phyloP scores from a whole-genome alignment of 1,140 invertebrate genomes.

The Papilio dardanus region DNA sequence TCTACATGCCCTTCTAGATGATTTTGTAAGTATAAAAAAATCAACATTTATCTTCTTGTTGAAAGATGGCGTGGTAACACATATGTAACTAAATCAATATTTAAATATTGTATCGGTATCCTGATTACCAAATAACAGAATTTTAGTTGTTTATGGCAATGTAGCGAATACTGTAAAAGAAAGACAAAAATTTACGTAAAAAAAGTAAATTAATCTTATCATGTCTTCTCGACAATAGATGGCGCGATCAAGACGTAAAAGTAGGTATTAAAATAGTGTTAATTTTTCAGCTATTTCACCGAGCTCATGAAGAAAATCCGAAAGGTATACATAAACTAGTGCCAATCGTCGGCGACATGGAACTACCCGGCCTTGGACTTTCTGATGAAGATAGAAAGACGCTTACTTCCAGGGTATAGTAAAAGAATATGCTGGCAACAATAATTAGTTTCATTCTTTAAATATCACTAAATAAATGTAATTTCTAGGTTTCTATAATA shows the following conservation, averaged over 20 bases:
- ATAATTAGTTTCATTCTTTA: not conserved
- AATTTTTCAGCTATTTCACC: constrained; percentile 83
- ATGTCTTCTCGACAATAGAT: not conserved
- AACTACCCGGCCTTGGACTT: constrained; percentile 87
- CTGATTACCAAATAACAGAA: not conserved
- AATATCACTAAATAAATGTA: not conserved
- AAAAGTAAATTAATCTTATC: too few relatives aligned
- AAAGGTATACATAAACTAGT: constrained; percentile 84
- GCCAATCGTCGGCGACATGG: constrained; percentile 87
- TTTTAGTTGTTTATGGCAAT: too few relatives aligned
- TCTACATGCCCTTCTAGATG: constrained; percentile 85
- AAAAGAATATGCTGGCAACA: not conserved
- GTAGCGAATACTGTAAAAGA: too few relatives aligned
- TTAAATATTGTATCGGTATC: not conserved
- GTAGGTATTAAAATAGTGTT: not conserved
- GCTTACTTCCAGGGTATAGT: constrained; percentile 83
- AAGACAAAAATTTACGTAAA: too few relatives aligned
- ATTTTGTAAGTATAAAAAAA: constrained; percentile 82
- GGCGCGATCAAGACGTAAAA: not conserved
- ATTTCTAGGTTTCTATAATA: constrained; percentile 86
- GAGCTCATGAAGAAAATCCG: constrained; percentile 73
- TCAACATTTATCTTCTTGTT: not conserved
- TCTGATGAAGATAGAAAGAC: constrained; percentile 83
- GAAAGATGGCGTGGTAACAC: not conserved
- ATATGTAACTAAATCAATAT: not conserved